A percentile compares a stretch with the other conserved stretches of the same genome.
These are phyloP conservation scores for Dicaeum eximium DNA, from an alignment of 2,113 vertebrate species.

Conservation along the genomic window DNA sequence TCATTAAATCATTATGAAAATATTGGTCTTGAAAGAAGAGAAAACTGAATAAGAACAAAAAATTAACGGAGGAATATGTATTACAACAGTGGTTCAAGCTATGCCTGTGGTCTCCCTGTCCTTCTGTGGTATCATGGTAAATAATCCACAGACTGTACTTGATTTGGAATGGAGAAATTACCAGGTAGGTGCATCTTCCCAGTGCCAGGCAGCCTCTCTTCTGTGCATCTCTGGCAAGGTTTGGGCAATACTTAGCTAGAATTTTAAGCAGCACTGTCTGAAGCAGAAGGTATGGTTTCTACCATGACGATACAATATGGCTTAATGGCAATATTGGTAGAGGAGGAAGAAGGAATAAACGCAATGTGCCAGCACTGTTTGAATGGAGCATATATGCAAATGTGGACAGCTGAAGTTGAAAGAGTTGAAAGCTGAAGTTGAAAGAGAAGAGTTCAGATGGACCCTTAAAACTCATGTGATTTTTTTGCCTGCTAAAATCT, in stretches of 20 bases:
- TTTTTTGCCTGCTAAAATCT: slow-evolving; percentile 4
- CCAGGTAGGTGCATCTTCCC: neutral
- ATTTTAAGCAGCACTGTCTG: neutral
- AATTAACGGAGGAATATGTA: neutral
- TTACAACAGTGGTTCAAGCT: neutral
- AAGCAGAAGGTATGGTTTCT: neutral
- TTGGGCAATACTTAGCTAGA: neutral
- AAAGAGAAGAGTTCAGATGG: neutral
- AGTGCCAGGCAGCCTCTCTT: neutral
- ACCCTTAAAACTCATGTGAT: neutral
- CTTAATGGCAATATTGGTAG: neutral
- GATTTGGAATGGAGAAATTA: neutral
- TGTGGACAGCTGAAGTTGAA: neutral
- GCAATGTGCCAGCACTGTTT: neutral
- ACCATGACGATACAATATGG: too few species aligned
- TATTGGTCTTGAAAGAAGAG: neutral
- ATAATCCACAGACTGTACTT: neutral
- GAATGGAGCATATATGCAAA: neutral
- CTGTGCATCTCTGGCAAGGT: neutral
- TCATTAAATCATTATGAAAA: neutral
- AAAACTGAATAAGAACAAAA: neutral
- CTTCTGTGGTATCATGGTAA: neutral
- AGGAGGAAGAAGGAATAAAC: neutral
- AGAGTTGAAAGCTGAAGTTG: neutral
- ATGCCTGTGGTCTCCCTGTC: neutral